A percentile compares a stretch with the other conserved stretches of the same genome.
These are phyloP conservation scores for Axis porcinus DNA, from an alignment of 2,113 vertebrate genomes.

Conservation along the genomic window DNA sequence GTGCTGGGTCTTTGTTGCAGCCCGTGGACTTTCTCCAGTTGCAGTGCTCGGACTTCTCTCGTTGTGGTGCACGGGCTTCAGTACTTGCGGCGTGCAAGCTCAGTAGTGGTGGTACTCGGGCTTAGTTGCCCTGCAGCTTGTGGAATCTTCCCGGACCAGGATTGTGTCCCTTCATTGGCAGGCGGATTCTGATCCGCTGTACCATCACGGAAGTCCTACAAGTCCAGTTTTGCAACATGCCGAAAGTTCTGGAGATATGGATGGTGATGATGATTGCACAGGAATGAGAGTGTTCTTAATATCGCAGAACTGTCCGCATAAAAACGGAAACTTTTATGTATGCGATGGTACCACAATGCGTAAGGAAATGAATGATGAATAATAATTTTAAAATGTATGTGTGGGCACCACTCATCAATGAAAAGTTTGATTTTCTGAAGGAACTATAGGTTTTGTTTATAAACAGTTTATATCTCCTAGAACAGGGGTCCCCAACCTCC, in stretches of 20 bases:
- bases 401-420: neutral
- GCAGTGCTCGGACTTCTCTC: too few species aligned
- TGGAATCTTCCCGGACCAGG: neutral
- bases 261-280: accelerated
- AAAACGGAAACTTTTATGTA: neutral
- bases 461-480: neutral
- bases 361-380: neutral
- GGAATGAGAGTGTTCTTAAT: neutral
- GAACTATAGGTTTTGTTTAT: neutral
- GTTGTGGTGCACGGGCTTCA: neutral
- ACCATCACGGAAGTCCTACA: neutral
- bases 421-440: neutral
- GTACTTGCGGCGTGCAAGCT: accelerated
- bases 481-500: neutral
- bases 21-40: neutral
- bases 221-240: neutral
- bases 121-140: neutral
- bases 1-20: neutral
- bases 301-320: neutral
- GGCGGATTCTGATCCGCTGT: neutral
- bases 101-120: accelerated
- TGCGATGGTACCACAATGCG: neutral
- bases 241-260: neutral
- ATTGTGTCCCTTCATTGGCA: neutral
- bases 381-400: neutral